These are phyloP conservation scores for Azemiops feae DNA, from an alignment of 2,113 vertebrate genomes.

Conservation along the genomic window DNA sequence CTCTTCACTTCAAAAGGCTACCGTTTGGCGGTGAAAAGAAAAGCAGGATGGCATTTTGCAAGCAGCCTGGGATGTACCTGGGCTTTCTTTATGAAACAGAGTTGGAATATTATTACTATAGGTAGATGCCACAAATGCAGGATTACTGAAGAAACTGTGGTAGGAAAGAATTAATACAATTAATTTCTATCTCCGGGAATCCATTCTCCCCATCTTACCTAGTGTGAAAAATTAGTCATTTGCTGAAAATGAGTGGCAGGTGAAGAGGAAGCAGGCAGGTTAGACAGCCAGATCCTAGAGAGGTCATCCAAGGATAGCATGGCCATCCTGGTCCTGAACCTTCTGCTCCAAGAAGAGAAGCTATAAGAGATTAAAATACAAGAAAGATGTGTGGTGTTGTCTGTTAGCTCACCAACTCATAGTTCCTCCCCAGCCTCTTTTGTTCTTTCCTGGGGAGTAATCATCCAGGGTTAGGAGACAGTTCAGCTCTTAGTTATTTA, in stretches of 20 bases:
- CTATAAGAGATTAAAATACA: not conserved
- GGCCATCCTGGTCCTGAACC: not conserved
- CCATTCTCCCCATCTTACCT: not conserved
- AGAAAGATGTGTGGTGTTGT: not conserved
- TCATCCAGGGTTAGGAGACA: not conserved
- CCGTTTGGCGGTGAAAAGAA: not conserved
- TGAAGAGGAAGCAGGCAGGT: not conserved
- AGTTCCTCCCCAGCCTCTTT: not conserved
- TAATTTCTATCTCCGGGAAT: not conserved
- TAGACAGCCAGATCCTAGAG: not conserved
- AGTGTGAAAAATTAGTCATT: not conserved
- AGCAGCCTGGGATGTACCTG: not conserved
- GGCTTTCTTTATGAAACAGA: not conserved
- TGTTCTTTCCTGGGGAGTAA: not conserved
- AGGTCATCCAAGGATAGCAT: not conserved
- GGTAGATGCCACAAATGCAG: not conserved
- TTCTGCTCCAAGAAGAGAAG: not conserved
- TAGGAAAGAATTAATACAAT: not conserved
- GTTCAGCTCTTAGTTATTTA: not conserved
- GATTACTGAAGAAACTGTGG: not conserved
- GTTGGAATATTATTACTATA: not conserved
- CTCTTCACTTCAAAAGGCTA: not conserved
- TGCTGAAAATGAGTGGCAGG: not conserved
- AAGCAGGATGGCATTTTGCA: not conserved
- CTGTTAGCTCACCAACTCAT: not conserved